Percentiles rank a stretch among this genome's conserved stretches.
Evolutionary conservation across 1,140 invertebrate species (phyloP).

Genomic region (Pseudomyrmex dendroicus): DNA sequence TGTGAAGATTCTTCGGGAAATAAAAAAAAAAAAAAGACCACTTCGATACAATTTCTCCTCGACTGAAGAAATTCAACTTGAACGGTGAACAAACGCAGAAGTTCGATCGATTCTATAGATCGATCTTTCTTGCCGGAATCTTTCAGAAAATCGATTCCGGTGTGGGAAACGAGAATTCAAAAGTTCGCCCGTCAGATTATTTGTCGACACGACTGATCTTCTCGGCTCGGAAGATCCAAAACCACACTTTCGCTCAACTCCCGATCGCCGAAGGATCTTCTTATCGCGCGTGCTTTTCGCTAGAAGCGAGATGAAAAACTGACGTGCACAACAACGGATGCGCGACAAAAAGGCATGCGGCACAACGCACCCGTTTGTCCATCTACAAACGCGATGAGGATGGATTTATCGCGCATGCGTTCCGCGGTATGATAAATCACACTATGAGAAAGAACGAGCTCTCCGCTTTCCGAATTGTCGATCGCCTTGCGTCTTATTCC

Average conservation of each 20-base stretch:
- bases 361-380: constrained; percentile 28
- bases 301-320: constrained; percentile 36
- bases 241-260: constrained; percentile 7
- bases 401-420: constrained; percentile 63
- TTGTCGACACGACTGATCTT: not conserved
- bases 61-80: too few relatives aligned
- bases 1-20: constrained; percentile 2
- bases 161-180: too few relatives aligned
- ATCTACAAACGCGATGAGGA: constrained; percentile 31
- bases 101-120: too few relatives aligned
- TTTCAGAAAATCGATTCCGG: not conserved
- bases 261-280: not conserved
- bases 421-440: constrained; percentile 15
- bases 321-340: constrained; percentile 22
- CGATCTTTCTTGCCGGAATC: not conserved
- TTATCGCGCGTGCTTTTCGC: constrained; percentile 18
- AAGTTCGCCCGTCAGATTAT: too few relatives aligned
- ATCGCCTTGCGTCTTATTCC: constrained; percentile 44
- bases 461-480: constrained; percentile 13
- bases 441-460: not conserved
- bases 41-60: too few relatives aligned
- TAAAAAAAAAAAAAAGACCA: not conserved
- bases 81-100: too few relatives aligned
- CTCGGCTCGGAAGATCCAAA: not conserved
- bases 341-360: constrained; percentile 30